Evolutionary conservation across 2,888 invertebrate species (phyloP).

Genomic region (Notocelia uddmanniana): DNA sequence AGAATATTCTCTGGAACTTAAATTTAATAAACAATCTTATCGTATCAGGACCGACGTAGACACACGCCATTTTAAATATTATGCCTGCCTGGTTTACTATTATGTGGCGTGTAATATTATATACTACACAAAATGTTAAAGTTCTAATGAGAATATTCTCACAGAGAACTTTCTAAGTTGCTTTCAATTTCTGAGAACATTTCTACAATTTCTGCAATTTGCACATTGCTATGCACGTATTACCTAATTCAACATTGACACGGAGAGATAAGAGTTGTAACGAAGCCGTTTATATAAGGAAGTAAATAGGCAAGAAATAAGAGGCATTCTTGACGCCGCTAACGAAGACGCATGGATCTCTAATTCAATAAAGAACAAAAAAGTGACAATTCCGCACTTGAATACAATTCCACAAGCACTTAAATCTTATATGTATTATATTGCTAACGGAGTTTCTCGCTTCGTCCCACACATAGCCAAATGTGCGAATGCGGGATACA

Average conservation of each 20-base stretch:
- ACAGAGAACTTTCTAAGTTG: no score
- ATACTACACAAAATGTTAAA: no score
- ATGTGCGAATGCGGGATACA: not conserved
- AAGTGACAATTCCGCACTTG: slow-evolving; percentile 17
- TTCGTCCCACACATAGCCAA: not conserved
- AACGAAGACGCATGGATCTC: slow-evolving; percentile 39
- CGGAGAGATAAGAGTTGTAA: not conserved
- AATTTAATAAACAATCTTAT: no score
- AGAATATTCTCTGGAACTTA: no score
- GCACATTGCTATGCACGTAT: no score
- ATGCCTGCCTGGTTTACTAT: no score
- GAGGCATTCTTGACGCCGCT: slow-evolving; percentile 14
- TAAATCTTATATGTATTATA: not conserved
- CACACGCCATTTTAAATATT: no score
- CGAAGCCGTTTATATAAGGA: not conserved
- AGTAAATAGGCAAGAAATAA: slow-evolving; percentile 23
- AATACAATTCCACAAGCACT: not conserved
- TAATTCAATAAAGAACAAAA: slow-evolving; percentile 41
- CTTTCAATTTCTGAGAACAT: no score
- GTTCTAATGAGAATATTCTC: no score
- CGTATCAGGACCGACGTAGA: no score
- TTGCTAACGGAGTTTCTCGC: not conserved
- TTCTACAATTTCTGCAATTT: no score
- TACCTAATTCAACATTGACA: not conserved
- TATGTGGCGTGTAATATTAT: no score